A percentile compares a stretch with the other conserved stretches of the same genome.
Conservation (phyloP, 1,140 invertebrate genomes). For the Philopotamus ludificatus region DNA sequence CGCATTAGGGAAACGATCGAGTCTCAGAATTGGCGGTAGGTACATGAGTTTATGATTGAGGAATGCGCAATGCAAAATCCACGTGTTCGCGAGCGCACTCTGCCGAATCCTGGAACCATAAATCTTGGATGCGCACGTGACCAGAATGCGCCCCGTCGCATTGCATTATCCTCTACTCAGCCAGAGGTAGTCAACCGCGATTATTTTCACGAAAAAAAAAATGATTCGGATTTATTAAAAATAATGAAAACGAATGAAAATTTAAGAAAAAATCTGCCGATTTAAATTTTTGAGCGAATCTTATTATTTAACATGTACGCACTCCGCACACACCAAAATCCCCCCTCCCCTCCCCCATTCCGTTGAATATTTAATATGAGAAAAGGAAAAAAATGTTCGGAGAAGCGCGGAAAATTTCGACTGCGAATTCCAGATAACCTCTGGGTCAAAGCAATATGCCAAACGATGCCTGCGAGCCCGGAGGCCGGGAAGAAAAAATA, state of each 20-base stretch:
- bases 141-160: conserved; percentile 17
- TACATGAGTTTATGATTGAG: no score
- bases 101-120: conserved; percentile 19
- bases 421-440: not conserved
- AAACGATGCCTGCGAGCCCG: not conserved
- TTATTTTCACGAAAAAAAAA: no score
- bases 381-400: not conserved
- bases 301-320: no score
- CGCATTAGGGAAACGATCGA: no score
- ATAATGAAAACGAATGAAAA: no score
- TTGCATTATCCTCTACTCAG: conserved; percentile 23
- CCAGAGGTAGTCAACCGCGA: no score
- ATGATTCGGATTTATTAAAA: no score
- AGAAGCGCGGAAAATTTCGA: not conserved
- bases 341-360: no score
- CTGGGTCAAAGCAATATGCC: not conserved
- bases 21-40: no score
- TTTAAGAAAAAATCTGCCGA: conserved; percentile 13
- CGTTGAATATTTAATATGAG: not conserved
- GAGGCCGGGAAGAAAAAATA: not conserved
- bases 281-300: no score
- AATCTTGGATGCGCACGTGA: conserved; percentile 14
- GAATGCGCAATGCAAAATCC: no score
- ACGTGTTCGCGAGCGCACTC: conserved; percentile 1
- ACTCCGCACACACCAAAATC: not conserved